Percentiles rank a stretch among this genome's conserved stretches.
These are phyloP conservation scores for Eidolon helvum DNA, from an alignment of 2,113 vertebrate species.

Conservation along the genomic window DNA sequence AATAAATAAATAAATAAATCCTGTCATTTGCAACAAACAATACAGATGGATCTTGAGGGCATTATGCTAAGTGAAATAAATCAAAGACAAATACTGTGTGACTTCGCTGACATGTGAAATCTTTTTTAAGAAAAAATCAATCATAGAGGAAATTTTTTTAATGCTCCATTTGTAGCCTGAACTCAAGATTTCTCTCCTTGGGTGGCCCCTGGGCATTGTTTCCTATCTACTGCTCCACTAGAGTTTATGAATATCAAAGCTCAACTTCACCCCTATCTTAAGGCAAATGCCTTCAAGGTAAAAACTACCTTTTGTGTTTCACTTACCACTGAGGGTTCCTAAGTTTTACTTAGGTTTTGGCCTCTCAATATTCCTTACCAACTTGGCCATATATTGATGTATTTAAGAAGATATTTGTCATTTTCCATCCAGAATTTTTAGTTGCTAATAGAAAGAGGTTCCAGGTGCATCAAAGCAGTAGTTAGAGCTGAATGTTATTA, in stretches of 20 bases:
- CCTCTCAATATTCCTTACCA: not conserved
- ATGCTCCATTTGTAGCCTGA: not conserved
- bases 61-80: not conserved
- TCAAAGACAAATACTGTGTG: not conserved
- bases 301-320: not conserved
- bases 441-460: not conserved
- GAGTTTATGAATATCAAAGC: not conserved
- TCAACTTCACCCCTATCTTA: not conserved
- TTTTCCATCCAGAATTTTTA: conserved; percentile 31
- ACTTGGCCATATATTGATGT: not conserved
- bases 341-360: not conserved
- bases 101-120: not conserved
- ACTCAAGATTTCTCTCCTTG: not conserved
- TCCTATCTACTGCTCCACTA: not conserved
- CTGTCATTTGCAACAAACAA: not conserved
- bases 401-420: not conserved
- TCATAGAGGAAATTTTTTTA: not conserved
- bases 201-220: not conserved
- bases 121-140: not conserved
- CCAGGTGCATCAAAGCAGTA: not conserved
- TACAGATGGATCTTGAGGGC: not conserved
- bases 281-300: not conserved
- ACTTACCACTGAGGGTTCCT: not conserved
- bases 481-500: not conserved
- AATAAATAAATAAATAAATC: too few species aligned